Conservation (phyloP, 2,888 invertebrate species). For the Diadegma fenestrale region DNA sequence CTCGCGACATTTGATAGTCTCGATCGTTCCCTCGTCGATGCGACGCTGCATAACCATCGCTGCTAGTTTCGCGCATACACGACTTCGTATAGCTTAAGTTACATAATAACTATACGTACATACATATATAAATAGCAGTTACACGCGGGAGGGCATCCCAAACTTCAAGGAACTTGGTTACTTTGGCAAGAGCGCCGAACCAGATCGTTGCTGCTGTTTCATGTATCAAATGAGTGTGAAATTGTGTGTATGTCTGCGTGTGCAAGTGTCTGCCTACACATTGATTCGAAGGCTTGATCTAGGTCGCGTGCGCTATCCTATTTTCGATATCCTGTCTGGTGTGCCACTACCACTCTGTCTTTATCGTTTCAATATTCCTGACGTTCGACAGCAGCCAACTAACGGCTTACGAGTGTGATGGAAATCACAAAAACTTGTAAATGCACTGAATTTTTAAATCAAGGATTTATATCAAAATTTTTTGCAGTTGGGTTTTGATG, state of each 20-base stretch:
- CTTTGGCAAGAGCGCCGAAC: conserved; percentile 44
- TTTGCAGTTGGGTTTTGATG: background rate
- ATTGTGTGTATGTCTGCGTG: conserved; percentile 12
- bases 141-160: conserved; percentile 50
- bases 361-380: conserved; percentile 70
- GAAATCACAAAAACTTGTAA: conserved; percentile 5
- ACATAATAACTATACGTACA: background rate
- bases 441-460: background rate
- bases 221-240: conserved; percentile 9
- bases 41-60: conserved; percentile 62
- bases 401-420: conserved; percentile 15
- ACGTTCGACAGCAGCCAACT: conserved; percentile 48
- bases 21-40: conserved; percentile 69
- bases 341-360: conserved; percentile 60
- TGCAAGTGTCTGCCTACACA: conserved; percentile 20
- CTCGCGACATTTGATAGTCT: conserved; percentile 67
- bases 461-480: background rate
- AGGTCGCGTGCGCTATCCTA: conserved; percentile 58
- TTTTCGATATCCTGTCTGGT: conserved; percentile 67
- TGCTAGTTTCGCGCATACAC: conserved; percentile 34
- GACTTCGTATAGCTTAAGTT: conserved; percentile 30
- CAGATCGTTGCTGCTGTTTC: conserved; percentile 8
- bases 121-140: conserved; percentile 42
- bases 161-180: conserved; percentile 67
- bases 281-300: conserved; percentile 49